Conservation (phyloP, 1,140 invertebrate genomes). For the Anoplolepis gracilipes region DNA sequence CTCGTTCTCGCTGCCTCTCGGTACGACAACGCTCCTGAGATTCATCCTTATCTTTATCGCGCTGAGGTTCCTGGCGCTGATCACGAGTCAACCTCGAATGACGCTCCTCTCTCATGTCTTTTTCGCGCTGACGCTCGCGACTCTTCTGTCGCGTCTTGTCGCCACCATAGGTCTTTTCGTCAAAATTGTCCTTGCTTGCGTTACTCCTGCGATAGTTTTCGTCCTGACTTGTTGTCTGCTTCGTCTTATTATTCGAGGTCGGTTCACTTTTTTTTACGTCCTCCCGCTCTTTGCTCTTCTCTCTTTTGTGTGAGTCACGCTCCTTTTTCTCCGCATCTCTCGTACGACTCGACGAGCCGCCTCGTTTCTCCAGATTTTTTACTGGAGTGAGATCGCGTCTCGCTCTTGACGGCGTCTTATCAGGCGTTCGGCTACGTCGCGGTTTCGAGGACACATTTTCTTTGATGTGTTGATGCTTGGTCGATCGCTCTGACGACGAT, state of each 20-base stretch:
- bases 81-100: slow-evolving; percentile 79
- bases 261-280: slow-evolving; percentile 76
- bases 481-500: slow-evolving; percentile 67
- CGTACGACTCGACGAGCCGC: slow-evolving; percentile 68
- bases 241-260: slow-evolving; percentile 52
- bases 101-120: slow-evolving; percentile 77
- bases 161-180: slow-evolving; percentile 72
- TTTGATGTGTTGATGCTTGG: slow-evolving; percentile 78
- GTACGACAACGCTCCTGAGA: slow-evolving; percentile 77
- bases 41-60: slow-evolving; percentile 84
- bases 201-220: slow-evolving; percentile 77
- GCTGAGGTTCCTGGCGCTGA: slow-evolving; percentile 75
- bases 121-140: slow-evolving; percentile 81
- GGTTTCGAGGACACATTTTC: slow-evolving; percentile 75
- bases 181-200: slow-evolving; percentile 70
- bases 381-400: slow-evolving; percentile 79
- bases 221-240: slow-evolving; percentile 77
- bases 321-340: slow-evolving; percentile 82
- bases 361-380: slow-evolving; percentile 76
- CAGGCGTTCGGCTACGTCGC: slow-evolving; percentile 81
- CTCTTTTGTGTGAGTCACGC: slow-evolving; percentile 80
- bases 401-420: slow-evolving; percentile 79
- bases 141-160: slow-evolving; percentile 79
- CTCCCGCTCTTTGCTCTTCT: slow-evolving; percentile 82
- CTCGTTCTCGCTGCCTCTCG: slow-evolving; percentile 75